Conservation (phyloP, 2,888 invertebrate species). For the Diogma glabrata region DNA sequence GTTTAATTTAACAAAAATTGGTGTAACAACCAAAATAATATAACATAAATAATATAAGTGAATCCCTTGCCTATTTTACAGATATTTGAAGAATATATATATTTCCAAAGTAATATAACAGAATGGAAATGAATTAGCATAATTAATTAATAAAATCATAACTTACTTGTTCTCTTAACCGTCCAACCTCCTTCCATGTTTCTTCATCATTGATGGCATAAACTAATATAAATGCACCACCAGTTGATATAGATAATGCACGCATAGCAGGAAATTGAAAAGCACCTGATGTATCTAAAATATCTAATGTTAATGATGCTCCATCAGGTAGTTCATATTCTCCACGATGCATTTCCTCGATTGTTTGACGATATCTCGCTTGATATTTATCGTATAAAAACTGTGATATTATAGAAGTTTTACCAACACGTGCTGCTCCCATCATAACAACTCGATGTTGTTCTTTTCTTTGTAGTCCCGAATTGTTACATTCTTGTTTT, state of each 20-base stretch:
- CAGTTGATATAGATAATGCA: constrained; percentile 57
- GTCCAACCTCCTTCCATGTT: constrained; percentile 44
- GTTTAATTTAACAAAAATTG: no score
- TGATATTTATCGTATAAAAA: constrained; percentile 46
- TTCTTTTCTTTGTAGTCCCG: constrained; percentile 24
- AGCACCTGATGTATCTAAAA: constrained; percentile 58
- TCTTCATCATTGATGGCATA: constrained; percentile 49
- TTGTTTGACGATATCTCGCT: constrained; percentile 46
- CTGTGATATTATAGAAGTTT: constrained; percentile 47
- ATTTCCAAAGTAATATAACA: no score
- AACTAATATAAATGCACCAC: constrained; percentile 61
- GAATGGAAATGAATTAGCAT: no score
- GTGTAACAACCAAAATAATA: no score
- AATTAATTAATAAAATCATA: no score
- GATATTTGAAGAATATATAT: no score
- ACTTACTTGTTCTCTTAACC: constrained; percentile 38
- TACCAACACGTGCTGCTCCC: constrained; percentile 44
- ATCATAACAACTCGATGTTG: constrained; percentile 34
- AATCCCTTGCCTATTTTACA: no score
- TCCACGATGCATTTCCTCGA: constrained; percentile 49
- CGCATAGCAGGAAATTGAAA: constrained; percentile 65
- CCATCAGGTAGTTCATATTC: constrained; percentile 35
- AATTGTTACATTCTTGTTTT: constrained; percentile 19
- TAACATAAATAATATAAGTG: no score
- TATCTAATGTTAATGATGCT: constrained; percentile 47